Percentiles rank a stretch among this genome's conserved stretches.
Conservation (phyloP, 2,888 invertebrate species). For the Luperina nickerlii region DNA sequence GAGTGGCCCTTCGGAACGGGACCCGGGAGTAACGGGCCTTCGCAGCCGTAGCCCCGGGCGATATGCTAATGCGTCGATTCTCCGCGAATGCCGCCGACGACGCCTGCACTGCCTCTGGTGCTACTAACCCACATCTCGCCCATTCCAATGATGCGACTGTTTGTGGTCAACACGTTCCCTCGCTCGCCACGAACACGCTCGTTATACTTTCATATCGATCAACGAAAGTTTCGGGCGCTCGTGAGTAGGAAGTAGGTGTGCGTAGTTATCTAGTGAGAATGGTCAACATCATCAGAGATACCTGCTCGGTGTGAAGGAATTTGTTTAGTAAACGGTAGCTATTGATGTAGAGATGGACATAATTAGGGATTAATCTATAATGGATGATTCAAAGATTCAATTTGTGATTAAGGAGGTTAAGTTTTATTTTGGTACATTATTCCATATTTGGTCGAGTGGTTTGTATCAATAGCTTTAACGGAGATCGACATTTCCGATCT, state of each 20-base stretch:
- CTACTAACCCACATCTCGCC: slow-evolving; percentile 88
- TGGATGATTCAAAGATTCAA: slow-evolving; percentile 25
- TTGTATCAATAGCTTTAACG: slow-evolving; percentile 64
- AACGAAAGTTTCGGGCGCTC: slow-evolving; percentile 83
- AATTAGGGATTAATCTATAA: slow-evolving; percentile 38
- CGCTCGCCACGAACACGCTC: slow-evolving; percentile 80
- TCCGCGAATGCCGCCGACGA: slow-evolving; percentile 74
- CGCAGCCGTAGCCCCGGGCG: slow-evolving; percentile 78
- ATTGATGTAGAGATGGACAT: slow-evolving; percentile 34
- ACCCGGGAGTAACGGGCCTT: slow-evolving; percentile 84
- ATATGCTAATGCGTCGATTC: slow-evolving; percentile 85
- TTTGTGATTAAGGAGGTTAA: slow-evolving; percentile 24
- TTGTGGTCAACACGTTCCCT: slow-evolving; percentile 84
- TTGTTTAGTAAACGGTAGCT: slow-evolving; percentile 57
- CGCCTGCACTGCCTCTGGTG: slow-evolving; percentile 78
- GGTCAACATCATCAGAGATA: slow-evolving; percentile 56
- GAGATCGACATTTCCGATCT: slow-evolving; percentile 63
- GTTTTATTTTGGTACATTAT: slow-evolving; percentile 38
- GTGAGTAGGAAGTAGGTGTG: slow-evolving; percentile 76
- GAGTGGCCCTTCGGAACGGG: slow-evolving; percentile 82
- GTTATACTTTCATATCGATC: slow-evolving; percentile 88
- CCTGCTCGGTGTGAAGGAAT: slow-evolving; percentile 47
- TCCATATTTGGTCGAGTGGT: slow-evolving; percentile 65
- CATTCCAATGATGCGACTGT: slow-evolving; percentile 84
- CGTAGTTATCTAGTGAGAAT: slow-evolving; percentile 56